phyloP scores from a whole-genome alignment of 2,113 vertebrate species.

The Semicossyphus pulcher region DNA sequence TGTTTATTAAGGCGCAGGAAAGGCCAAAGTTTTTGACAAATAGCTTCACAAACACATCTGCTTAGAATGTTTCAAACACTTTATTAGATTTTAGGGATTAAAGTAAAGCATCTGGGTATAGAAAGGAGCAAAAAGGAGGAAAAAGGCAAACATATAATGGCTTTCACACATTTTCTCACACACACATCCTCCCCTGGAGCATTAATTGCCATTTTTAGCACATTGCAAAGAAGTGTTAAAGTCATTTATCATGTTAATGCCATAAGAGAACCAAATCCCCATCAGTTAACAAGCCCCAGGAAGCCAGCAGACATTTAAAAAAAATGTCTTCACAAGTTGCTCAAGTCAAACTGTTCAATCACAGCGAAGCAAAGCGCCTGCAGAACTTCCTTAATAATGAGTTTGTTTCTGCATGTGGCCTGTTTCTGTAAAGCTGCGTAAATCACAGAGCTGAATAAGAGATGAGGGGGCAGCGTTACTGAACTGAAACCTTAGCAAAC shows the following conservation, averaged over 20 bases:
- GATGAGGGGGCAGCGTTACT: background rate
- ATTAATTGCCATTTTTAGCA: constrained; percentile 59
- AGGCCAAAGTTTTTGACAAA: background rate
- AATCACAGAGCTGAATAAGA: constrained; percentile 38
- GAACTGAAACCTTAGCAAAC: constrained; percentile 35
- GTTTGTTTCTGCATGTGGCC: constrained; percentile 36
- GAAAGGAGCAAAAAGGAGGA: background rate
- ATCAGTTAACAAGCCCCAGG: constrained; percentile 43
- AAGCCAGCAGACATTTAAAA: constrained; percentile 31
- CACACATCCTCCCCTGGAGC: constrained; percentile 27
- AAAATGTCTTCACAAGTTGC: constrained; percentile 23
- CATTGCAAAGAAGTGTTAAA: constrained; percentile 30
- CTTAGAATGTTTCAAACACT: too few species aligned
- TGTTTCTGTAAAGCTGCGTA: constrained; percentile 29
- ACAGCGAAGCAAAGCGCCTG: constrained; percentile 28
- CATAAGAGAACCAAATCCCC: constrained; percentile 46
- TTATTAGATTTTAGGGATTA: too few species aligned
- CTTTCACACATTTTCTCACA: background rate
- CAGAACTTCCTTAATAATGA: constrained; percentile 41
- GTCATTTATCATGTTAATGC: constrained; percentile 60
- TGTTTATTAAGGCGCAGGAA: too few species aligned
- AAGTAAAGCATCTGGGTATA: background rate
- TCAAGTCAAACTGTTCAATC: constrained; percentile 33
- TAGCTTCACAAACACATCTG: too few species aligned
- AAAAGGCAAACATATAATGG: background rate